Conservation (phyloP, 2,113 vertebrate genomes). For the Mus spicilegus region DNA sequence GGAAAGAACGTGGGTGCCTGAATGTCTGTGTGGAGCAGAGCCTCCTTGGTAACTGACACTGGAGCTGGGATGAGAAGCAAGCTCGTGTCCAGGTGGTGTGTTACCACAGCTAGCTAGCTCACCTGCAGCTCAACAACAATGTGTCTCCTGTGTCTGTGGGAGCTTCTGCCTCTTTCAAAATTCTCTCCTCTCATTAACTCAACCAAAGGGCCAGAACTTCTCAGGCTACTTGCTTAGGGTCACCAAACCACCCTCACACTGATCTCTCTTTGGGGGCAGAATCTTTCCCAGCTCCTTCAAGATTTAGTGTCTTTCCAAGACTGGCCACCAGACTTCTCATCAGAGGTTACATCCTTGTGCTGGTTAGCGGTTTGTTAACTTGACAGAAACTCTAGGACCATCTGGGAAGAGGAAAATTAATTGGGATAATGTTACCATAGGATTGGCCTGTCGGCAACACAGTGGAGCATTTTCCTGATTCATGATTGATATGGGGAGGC, state of each 20-base stretch:
- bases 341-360: background rate
- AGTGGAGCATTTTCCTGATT: background rate
- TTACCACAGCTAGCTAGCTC: background rate
- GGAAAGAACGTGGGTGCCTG: background rate
- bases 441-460: background rate
- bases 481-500: background rate
- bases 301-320: background rate
- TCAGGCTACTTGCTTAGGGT: background rate
- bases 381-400: background rate
- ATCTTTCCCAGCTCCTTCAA: background rate
- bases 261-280: background rate
- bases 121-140: background rate
- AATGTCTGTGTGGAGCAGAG: background rate
- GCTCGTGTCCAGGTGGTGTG: background rate
- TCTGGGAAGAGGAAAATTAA: background rate
- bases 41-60: background rate
- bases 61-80: background rate
- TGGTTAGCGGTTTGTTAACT: background rate
- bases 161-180: background rate
- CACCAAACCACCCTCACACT: background rate
- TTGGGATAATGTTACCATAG: no score
- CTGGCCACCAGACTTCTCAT: background rate
- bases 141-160: background rate
- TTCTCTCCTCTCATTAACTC: background rate
- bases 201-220: background rate